These are phyloP conservation scores for Agelaius tricolor DNA, from an alignment of 2,113 vertebrate species.

Conservation along the genomic window DNA sequence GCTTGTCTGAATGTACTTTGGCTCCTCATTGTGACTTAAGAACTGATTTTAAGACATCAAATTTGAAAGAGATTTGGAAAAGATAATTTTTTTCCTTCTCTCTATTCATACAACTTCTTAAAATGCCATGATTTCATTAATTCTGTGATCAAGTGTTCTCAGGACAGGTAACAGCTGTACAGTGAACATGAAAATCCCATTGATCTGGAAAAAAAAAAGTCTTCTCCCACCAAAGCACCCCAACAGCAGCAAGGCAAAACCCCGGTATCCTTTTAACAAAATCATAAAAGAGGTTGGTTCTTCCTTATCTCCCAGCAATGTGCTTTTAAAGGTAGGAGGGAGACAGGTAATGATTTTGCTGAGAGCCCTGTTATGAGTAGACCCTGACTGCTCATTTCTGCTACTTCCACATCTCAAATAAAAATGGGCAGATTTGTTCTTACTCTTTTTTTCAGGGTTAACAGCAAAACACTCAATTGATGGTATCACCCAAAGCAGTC, in stretches of 20 bases:
- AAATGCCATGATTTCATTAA: background rate
- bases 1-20: background rate
- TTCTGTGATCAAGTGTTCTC: background rate
- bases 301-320: background rate
- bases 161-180: background rate
- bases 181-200: background rate
- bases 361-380: background rate
- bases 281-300: background rate
- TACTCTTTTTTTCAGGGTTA: background rate
- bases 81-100: background rate
- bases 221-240: background rate
- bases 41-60: background rate
- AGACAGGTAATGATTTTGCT: background rate
- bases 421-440: background rate
- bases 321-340: background rate
- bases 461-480: background rate
- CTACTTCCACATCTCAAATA: background rate
- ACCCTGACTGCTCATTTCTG: background rate
- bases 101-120: background rate
- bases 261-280: background rate
- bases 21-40: background rate
- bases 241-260: background rate
- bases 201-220: background rate
- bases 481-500: background rate
- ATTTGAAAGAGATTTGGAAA: background rate